These are phyloP conservation scores for Stenodera caucasica DNA, from an alignment of 2,888 invertebrate genomes.

Conservation along the genomic window DNA sequence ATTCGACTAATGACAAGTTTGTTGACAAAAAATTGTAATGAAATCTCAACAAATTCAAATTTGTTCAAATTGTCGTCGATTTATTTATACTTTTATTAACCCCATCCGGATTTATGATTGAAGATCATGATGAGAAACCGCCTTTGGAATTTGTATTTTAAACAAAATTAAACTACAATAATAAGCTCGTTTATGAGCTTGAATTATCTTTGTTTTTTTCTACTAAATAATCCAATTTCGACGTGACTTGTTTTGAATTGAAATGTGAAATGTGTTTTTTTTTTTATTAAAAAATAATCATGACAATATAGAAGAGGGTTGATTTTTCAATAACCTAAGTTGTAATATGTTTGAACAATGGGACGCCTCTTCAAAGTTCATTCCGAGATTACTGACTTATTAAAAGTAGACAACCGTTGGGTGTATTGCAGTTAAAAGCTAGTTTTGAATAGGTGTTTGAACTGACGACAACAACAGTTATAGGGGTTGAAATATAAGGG, in stretches of 20 bases:
- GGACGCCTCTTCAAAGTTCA: constrained; percentile 24
- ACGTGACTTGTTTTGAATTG: background rate
- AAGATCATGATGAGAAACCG: too few relatives aligned
- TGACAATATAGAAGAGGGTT: background rate
- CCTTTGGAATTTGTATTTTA: too few relatives aligned
- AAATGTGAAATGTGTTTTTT: background rate
- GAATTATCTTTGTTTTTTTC: too few relatives aligned
- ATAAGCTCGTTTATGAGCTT: too few relatives aligned
- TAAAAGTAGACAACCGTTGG: constrained; percentile 28
- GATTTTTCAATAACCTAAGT: constrained; percentile 13
- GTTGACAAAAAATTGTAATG: background rate
- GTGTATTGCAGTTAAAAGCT: constrained; percentile 23
- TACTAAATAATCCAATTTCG: background rate
- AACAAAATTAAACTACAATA: too few relatives aligned
- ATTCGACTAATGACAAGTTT: background rate
- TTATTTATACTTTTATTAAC: too few relatives aligned
- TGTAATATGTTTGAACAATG: constrained; percentile 20
- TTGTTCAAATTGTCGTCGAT: too few relatives aligned
- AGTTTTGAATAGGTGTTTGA: constrained; percentile 32
- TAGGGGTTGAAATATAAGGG: constrained; percentile 12
- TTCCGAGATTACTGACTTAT: constrained; percentile 29
- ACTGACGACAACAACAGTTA: constrained; percentile 15
- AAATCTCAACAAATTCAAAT: too few relatives aligned
- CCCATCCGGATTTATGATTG: too few relatives aligned
- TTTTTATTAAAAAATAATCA: background rate